phyloP scores from a whole-genome alignment of 2,113 vertebrate genomes.

The Coryphaenoides rupestris region DNA sequence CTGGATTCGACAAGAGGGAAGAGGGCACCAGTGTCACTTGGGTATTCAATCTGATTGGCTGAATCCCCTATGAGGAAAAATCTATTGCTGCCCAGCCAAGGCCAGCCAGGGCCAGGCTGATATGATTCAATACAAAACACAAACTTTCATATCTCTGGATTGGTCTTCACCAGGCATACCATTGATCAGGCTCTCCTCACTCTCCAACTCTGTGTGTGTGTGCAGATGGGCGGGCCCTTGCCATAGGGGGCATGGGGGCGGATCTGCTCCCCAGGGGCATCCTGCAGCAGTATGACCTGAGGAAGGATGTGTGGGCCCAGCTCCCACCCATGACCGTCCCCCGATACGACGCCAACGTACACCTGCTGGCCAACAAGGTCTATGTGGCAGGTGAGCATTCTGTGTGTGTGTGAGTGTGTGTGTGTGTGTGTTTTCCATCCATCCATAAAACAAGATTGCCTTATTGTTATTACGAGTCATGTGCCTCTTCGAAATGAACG shows the following conservation, averaged over 20 bases:
- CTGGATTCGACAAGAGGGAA: no score
- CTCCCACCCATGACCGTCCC: slow-evolving; percentile 92
- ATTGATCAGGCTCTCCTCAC: neutral
- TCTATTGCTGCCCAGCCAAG: no score
- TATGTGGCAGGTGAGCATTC: slow-evolving; percentile 84
- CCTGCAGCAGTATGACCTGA: slow-evolving; percentile 92
- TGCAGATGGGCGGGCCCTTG: slow-evolving; percentile 86
- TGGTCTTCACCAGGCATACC: no score
- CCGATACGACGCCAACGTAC: slow-evolving; percentile 85
- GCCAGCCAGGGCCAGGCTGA: no score
- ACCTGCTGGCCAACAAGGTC: slow-evolving; percentile 87
- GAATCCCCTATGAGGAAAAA: no score
- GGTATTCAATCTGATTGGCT: no score
- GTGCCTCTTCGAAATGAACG: no score
- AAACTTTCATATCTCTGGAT: no score
- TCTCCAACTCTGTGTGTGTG: neutral
- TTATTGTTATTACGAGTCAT: neutral
- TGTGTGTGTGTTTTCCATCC: slow-evolving; percentile 4
- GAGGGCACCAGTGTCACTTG: no score
- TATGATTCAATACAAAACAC: no score
- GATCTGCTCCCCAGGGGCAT: slow-evolving; percentile 88
- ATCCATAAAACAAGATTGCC: neutral
- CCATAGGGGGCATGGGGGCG: slow-evolving; percentile 90
- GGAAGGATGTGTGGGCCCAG: slow-evolving; percentile 94
- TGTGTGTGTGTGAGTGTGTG: neutral